Conservation (phyloP, 2,888 invertebrate genomes). For the Acleris literana region DNA sequence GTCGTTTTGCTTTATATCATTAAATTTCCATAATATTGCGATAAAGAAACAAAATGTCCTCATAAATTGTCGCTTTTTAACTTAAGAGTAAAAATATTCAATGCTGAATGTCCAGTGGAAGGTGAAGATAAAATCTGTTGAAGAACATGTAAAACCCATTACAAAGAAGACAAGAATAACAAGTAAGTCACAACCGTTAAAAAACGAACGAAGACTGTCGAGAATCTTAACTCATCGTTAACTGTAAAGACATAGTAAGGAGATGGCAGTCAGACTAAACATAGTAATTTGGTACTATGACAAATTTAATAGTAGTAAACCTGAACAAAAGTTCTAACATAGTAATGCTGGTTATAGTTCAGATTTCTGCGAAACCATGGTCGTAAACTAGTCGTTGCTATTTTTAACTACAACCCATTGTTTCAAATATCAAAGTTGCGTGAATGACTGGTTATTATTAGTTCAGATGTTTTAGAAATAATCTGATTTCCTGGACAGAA, state of each 20-base stretch:
- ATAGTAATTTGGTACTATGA: constrained; percentile 17
- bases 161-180: constrained; percentile 26
- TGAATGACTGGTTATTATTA: no score
- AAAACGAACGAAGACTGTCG: constrained; percentile 5
- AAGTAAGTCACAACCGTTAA: constrained; percentile 17
- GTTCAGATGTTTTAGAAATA: no score
- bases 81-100: neutral
- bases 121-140: constrained; percentile 15
- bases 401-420: no score
- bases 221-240: constrained; percentile 12
- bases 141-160: constrained; percentile 17
- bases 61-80: no score
- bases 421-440: no score
- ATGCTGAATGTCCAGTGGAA: constrained; percentile 1
- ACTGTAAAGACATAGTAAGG: constrained; percentile 6
- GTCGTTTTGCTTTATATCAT: no score
- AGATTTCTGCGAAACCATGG: neutral
- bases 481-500: no score
- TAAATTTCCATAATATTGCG: no score
- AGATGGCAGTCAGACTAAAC: constrained; percentile 15
- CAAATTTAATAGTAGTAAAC: constrained; percentile 3
- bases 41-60: no score
- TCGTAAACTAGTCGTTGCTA: no score
- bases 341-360: neutral
- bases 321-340: constrained; percentile 4